These are phyloP conservation scores for Stictocephala bisonia DNA, from an alignment of 2,888 invertebrate genomes.

Conservation along the genomic window DNA sequence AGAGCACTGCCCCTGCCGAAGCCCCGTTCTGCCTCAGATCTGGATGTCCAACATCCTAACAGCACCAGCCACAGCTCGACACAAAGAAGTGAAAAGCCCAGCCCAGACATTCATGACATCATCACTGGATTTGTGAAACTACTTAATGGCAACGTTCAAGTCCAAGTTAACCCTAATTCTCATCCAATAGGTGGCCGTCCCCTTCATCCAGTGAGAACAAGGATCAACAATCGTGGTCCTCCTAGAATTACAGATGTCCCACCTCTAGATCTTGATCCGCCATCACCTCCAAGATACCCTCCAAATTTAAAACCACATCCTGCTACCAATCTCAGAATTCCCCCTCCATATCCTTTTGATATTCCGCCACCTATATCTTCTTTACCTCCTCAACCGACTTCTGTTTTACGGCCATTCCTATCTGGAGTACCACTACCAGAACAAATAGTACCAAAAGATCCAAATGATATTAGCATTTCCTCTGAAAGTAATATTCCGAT, in stretches of 20 bases:
- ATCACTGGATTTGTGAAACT: slow-evolving; percentile 90
- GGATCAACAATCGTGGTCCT: slow-evolving; percentile 92
- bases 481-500: slow-evolving; percentile 47
- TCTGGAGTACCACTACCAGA: slow-evolving; percentile 80
- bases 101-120: slow-evolving; percentile 88
- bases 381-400: slow-evolving; percentile 65
- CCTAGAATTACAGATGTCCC: slow-evolving; percentile 85
- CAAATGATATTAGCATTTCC: slow-evolving; percentile 74
- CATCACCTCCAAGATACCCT: slow-evolving; percentile 63
- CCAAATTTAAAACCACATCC: slow-evolving; percentile 66
- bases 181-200: slow-evolving; percentile 57
- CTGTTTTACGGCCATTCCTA: slow-evolving; percentile 70
- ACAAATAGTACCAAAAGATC: slow-evolving; percentile 73
- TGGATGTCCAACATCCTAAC: slow-evolving; percentile 37
- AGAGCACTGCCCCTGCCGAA: slow-evolving; percentile 74
- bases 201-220: slow-evolving; percentile 73
- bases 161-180: slow-evolving; percentile 62
- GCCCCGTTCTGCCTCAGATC: slow-evolving; percentile 66
- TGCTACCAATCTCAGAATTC: slow-evolving; percentile 60
- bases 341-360: slow-evolving; percentile 79
- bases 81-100: slow-evolving; percentile 66
- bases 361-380: slow-evolving; percentile 66
- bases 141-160: slow-evolving; percentile 88
- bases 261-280: slow-evolving; percentile 74
- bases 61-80: slow-evolving; percentile 31